A percentile compares a stretch with the other conserved stretches of the same genome.
Conservation (phyloP, 2,797 vertebrate species). For the Botia kubotai region DNA sequence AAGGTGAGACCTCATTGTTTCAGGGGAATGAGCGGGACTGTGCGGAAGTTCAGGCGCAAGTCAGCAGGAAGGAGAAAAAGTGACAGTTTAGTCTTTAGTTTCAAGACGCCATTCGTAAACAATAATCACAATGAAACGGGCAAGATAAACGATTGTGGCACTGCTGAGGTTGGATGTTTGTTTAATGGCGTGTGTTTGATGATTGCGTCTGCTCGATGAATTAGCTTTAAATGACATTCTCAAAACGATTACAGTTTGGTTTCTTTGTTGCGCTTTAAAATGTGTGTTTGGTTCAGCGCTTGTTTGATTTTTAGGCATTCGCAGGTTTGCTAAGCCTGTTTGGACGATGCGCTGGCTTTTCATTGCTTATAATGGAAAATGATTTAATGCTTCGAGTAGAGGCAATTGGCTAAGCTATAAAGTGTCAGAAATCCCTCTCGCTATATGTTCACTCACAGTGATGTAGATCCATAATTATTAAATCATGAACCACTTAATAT, state of each 20-base stretch:
- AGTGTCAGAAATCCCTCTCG: constrained; percentile 7
- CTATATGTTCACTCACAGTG: constrained; percentile 31
- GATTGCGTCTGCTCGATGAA: not conserved
- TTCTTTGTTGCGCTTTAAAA: constrained; percentile 13
- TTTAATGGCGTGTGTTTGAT: constrained; percentile 12
- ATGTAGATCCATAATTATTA: constrained; percentile 42
- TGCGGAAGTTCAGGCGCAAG: constrained; percentile 53
- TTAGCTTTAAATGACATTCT: constrained; percentile 8
- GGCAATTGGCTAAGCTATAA: constrained; percentile 15
- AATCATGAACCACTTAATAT: constrained; percentile 38
- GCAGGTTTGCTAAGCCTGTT: constrained; percentile 14
- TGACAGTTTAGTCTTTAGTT: constrained; percentile 7
- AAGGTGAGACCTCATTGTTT: constrained; percentile 60
- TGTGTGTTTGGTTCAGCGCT: not conserved
- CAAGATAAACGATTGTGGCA: constrained; percentile 2
- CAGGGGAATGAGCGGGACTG: constrained; percentile 28
- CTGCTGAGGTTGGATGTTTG: not conserved
- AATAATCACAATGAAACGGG: not conserved
- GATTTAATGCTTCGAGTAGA: constrained; percentile 20
- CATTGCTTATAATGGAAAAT: constrained; percentile 9
- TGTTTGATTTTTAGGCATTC: constrained; percentile 20
- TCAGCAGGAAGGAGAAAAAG: constrained; percentile 63
- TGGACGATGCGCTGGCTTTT: constrained; percentile 1
- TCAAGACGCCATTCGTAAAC: not conserved
- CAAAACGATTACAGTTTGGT: constrained; percentile 15